Base-by-base conservation (phyloP, 2,888 invertebrate genomes). In the Yponomeuta sedellus region DNA sequence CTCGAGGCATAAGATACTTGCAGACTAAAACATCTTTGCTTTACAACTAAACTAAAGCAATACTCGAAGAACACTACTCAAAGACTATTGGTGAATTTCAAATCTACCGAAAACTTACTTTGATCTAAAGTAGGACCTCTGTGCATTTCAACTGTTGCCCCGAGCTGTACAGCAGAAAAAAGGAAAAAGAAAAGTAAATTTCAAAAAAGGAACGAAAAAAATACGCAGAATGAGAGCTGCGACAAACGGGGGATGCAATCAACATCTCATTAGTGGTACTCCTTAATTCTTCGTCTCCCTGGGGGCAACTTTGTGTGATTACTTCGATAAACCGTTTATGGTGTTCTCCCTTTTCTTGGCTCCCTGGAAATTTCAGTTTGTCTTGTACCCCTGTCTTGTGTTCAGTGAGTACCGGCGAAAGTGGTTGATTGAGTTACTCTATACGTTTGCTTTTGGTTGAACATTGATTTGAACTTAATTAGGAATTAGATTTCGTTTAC, bases 251-350 rank as follows among this genome's bases (percentile, higher is more conserved):
- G 81, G 82, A 82, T 82, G 86, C 88, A 88, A 88, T 89, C 88
- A 88, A 86, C 89, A 88, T 89, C 87, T 88, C 88, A 88, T 89
- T 88, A 88, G 87, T 74, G 80, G 75, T 56, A 80, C 76, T 81
- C 81, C 83, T 87, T 88, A 88, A 86, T 87, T 86, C 82, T 75
- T 75, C 64, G 77, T 80, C 82, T 83, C 82, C 74, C 81, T 69
- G 67, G 73, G 75, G 81, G 44, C 12, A 71, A 74, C 74, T 75
- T 72, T 75, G 76, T 76, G 78, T 79, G 85, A 86, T 84, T 86
- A 81, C 78, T 79, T 80, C 83, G 84, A 85, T 86, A 85, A 86
- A 83, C 80, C 82, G 82, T 83, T 86, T 85, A 83, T 82, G 82
- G 44, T 52, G 80, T 82, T 82, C 79, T 75, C 74, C 76, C 77